phyloP scores from a whole-genome alignment of 2,113 vertebrate species.

The Apteryx mantelli region DNA sequence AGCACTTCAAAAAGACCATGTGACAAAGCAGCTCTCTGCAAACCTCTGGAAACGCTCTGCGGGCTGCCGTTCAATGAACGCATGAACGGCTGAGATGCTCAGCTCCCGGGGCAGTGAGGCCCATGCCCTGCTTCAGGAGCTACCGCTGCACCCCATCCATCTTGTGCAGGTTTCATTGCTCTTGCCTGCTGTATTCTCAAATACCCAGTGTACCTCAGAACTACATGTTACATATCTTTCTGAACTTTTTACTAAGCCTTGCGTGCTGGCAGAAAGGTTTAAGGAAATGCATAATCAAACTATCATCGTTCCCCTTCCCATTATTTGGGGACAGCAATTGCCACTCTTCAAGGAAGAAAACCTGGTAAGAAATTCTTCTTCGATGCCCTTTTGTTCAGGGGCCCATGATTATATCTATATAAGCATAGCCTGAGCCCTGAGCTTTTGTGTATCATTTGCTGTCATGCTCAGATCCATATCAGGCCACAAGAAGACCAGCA shows the following conservation, averaged over 20 bases:
- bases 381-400: not conserved
- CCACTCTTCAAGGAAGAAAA: not conserved
- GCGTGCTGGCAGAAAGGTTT: not conserved
- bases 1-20: not conserved
- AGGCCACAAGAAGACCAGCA: not conserved
- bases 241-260: not conserved
- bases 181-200: not conserved
- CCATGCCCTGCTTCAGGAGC: not conserved
- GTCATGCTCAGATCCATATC: not conserved
- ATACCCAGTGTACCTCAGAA: fast-evolving
- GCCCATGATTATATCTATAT: not conserved
- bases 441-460: fast-evolving
- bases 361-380: not conserved
- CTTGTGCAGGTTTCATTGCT: not conserved
- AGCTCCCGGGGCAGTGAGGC: not conserved
- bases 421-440: not conserved
- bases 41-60: fast-evolving
- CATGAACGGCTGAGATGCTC: fast-evolving
- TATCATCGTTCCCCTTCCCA: fast-evolving
- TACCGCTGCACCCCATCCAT: not conserved
- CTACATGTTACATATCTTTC: not conserved
- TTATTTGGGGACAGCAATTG: not conserved
- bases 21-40: not conserved
- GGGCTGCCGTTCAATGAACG: not conserved
- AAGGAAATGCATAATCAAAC: not conserved